phyloP scores from a whole-genome alignment of 2,797 vertebrate genomes.

The Premnoplex brunnescens region DNA sequence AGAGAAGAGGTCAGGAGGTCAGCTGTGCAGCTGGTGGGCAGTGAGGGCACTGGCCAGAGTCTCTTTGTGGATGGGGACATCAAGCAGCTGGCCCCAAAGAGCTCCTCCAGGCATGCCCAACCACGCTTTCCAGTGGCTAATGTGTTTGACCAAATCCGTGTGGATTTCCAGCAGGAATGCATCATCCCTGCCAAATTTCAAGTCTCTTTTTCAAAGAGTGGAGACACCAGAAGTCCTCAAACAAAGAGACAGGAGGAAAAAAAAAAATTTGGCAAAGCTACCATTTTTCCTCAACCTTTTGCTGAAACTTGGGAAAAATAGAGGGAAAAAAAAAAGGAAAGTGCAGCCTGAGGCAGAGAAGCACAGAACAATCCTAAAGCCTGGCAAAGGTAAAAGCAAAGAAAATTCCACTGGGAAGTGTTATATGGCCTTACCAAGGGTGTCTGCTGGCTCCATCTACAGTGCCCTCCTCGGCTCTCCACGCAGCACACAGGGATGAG shows the following conservation, averaged over 20 bases:
- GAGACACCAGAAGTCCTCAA: conserved; percentile 19
- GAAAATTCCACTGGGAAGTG: neutral
- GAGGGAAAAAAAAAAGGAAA: neutral
- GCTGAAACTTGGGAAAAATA: neutral
- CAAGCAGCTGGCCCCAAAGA: neutral
- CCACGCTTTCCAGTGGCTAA: neutral
- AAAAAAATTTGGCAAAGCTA: neutral
- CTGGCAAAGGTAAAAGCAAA: conserved; percentile 30
- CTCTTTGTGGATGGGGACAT: neutral
- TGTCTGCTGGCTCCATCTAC: neutral
- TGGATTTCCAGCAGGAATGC: conserved; percentile 30
- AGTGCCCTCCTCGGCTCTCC: neutral
- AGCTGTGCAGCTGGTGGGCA: neutral
- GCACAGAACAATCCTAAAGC: conserved; percentile 3
- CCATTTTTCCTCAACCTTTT: neutral
- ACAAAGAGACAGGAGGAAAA: neutral
- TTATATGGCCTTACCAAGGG: neutral
- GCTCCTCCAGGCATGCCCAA: neutral
- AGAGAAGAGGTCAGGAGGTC: neutral
- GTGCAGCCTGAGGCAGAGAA: neutral
- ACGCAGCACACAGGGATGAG: accelerated
- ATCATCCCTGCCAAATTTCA: conserved; percentile 18
- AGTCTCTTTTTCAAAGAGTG: conserved; percentile 25
- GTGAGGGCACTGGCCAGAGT: neutral
- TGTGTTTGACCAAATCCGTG: neutral